Evolutionary conservation across 2,888 invertebrate species (phyloP).

Genomic region (Synanthedon myopaeformis): DNA sequence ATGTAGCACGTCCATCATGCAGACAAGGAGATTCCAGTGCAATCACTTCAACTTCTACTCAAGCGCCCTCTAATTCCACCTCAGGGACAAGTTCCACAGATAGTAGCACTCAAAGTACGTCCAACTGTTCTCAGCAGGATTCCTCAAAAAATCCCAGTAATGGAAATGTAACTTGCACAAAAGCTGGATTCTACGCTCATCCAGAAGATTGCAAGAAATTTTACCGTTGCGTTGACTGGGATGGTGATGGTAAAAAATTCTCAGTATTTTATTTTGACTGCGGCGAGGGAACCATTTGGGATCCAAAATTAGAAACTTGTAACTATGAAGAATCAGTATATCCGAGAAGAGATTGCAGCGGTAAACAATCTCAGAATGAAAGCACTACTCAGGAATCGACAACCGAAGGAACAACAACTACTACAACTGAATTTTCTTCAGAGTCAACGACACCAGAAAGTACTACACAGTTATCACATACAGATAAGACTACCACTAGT

Average conservation of each 20-base stretch:
- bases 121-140: conserved; percentile 28
- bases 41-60: conserved; percentile 13
- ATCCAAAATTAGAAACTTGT: conserved; percentile 74
- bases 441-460: conserved; percentile 5
- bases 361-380: conserved; percentile 31
- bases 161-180: conserved; percentile 51
- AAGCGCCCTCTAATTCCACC: conserved; percentile 6
- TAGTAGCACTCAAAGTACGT: conserved; percentile 18
- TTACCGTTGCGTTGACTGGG: conserved; percentile 75
- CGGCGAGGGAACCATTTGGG: conserved; percentile 79
- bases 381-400: conserved; percentile 15
- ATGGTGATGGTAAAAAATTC: conserved; percentile 64
- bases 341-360: conserved; percentile 61
- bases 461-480: conserved; percentile 6
- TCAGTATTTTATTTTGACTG: conserved; percentile 77
- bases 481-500: conserved; percentile 16
- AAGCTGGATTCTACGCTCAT: conserved; percentile 73
- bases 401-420: conserved; percentile 8
- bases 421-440: conserved; percentile 6
- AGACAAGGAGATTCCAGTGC: conserved; percentile 14
- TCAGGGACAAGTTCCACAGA: conserved; percentile 20
- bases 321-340: conserved; percentile 76
- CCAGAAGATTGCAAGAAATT: conserved; percentile 74
- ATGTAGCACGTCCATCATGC: conserved; percentile 48
- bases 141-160: conserved; percentile 31